Evolutionary conservation across 2,888 invertebrate species (phyloP).

Genomic region (Helobdella robusta): DNA sequence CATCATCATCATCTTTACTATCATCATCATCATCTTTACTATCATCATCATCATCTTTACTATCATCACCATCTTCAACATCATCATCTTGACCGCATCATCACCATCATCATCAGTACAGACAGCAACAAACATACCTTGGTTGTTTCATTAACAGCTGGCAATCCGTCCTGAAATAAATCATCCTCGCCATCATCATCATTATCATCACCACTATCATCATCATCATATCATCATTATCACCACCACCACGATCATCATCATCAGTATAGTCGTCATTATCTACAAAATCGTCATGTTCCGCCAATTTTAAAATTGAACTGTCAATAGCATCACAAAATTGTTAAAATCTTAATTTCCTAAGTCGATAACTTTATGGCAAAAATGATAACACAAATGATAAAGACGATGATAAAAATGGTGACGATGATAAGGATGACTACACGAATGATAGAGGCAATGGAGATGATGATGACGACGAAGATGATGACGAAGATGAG

Average conservation of each 20-base stretch:
- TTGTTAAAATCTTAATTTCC: too few species aligned
- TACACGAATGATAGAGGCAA: not conserved
- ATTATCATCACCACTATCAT: conserved; percentile 15
- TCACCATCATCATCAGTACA: too few species aligned
- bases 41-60: not conserved
- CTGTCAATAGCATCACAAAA: not conserved
- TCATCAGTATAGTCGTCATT: conserved; percentile 39
- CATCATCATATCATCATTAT: conserved; percentile 16
- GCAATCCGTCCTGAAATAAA: conserved; percentile 18
- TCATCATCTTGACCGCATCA: not conserved
- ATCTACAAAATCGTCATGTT: not conserved
- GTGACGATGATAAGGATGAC: not conserved
- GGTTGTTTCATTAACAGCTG: conserved; percentile 23
- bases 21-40: not conserved
- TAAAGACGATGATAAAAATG: not conserved
- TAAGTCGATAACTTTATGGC: too few species aligned
- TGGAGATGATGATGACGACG: not conserved
- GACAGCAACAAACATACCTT: conserved; percentile 2
- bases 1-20: not conserved
- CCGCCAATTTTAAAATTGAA: too few species aligned
- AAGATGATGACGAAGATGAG: not conserved
- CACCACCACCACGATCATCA: not conserved
- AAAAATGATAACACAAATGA: not conserved
- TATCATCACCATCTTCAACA: not conserved
- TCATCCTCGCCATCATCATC: not conserved